Conservation (phyloP, 2,797 vertebrate genomes). For the Melanotaenia maccullochi region DNA sequence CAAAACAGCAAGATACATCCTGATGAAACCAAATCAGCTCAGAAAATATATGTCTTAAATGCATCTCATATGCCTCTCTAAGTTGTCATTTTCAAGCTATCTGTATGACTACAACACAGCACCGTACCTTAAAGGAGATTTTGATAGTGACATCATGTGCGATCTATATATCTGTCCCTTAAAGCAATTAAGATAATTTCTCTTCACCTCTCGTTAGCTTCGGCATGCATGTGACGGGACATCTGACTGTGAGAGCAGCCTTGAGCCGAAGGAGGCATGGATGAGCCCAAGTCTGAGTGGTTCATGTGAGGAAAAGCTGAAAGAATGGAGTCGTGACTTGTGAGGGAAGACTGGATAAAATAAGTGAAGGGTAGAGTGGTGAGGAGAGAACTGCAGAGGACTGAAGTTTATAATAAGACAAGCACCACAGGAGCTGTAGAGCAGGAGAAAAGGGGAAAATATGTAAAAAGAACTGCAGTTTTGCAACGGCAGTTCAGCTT, state of each 20-base stretch:
- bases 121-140: neutral
- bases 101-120: neutral
- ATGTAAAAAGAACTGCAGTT: neutral
- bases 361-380: slow-evolving; percentile 25
- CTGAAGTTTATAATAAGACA: slow-evolving; percentile 60
- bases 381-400: slow-evolving; percentile 40
- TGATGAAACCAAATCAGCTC: too few species aligned
- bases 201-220: slow-evolving; percentile 69
- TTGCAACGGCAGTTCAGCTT: slow-evolving; percentile 62
- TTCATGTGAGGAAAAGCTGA: slow-evolving; percentile 26
- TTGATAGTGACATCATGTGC: slow-evolving; percentile 58
- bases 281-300: slow-evolving; percentile 22
- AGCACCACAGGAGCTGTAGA: slow-evolving; percentile 30
- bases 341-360: slow-evolving; percentile 27
- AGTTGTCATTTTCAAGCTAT: neutral
- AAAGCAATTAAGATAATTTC: slow-evolving; percentile 75
- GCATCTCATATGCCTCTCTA: neutral
- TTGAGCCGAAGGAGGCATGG: slow-evolving; percentile 34
- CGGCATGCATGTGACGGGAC: slow-evolving; percentile 58
- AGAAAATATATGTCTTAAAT: neutral
- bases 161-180: slow-evolving; percentile 74
- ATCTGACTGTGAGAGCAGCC: slow-evolving; percentile 44
- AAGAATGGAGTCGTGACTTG: slow-evolving; percentile 2
- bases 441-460: slow-evolving; percentile 33
- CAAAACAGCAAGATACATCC: too few species aligned